These are phyloP conservation scores for Stictonetta naevosa DNA, from an alignment of 2,113 vertebrate genomes.

Conservation along the genomic window DNA sequence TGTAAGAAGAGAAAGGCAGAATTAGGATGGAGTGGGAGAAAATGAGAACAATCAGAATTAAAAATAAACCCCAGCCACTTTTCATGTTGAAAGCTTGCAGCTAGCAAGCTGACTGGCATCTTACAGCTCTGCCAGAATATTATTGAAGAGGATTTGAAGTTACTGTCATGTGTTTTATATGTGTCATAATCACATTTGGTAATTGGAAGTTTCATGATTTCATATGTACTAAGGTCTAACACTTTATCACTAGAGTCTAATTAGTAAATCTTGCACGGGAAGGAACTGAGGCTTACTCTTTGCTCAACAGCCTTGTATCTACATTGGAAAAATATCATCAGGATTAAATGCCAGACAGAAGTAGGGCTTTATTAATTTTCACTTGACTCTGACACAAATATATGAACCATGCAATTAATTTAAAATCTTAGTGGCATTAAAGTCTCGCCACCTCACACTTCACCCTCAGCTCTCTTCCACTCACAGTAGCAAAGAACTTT, in stretches of 20 bases:
- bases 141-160: conserved; percentile 11
- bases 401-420: conserved; percentile 28
- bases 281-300: background rate
- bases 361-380: conserved; percentile 21
- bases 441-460: background rate
- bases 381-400: conserved; percentile 20
- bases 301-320: background rate
- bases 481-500: background rate
- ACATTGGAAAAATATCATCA: background rate
- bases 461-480: background rate
- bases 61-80: conserved; percentile 16
- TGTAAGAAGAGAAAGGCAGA: conserved; percentile 18
- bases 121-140: background rate
- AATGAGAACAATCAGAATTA: background rate
- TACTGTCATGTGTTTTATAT: background rate
- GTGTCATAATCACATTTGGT: conserved; percentile 31
- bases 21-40: conserved; percentile 10
- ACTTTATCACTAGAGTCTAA: background rate
- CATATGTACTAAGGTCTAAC: background rate
- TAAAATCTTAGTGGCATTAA: background rate
- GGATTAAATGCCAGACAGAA: conserved; percentile 37
- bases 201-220: conserved; percentile 9
- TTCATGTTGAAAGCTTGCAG: background rate
- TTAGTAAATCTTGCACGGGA: conserved; percentile 31
- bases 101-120: conserved; percentile 13